Percentiles rank a stretch among this genome's conserved stretches.
phyloP scores from a whole-genome alignment of 2,888 invertebrate genomes.

The Dermolepida albohirtum region DNA sequence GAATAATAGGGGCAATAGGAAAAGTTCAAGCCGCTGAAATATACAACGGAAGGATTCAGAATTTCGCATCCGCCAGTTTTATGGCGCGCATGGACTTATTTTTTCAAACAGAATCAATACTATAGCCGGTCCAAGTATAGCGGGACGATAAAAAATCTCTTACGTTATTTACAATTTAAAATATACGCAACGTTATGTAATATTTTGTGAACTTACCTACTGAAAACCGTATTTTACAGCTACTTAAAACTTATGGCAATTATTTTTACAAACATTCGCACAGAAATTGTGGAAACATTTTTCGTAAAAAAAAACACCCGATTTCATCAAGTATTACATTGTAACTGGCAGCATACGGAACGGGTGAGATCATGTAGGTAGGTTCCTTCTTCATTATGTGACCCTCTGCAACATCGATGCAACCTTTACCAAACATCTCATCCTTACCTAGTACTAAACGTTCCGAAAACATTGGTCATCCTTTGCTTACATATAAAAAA shows the following conservation, averaged over 20 bases:
- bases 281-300: slow-evolving; percentile 1
- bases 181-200: slow-evolving; percentile 11
- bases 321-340: slow-evolving; percentile 51
- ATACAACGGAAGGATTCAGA: slow-evolving; percentile 44
- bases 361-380: slow-evolving; percentile 46
- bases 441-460: slow-evolving; percentile 49
- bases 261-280: not conserved
- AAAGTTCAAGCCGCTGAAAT: slow-evolving; percentile 21
- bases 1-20: slow-evolving; percentile 43
- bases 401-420: slow-evolving; percentile 45
- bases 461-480: slow-evolving; percentile 49
- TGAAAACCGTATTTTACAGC: not conserved
- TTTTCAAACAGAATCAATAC: slow-evolving; percentile 64
- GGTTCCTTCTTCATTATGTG: slow-evolving; percentile 46
- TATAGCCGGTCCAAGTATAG: slow-evolving; percentile 44
- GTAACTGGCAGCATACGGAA: slow-evolving; percentile 46
- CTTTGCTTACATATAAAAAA: slow-evolving; percentile 6
- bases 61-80: slow-evolving; percentile 55
- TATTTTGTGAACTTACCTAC: slow-evolving; percentile 11
- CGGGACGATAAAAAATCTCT: slow-evolving; percentile 32
- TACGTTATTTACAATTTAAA: slow-evolving; percentile 15
- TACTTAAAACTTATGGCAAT: not conserved
- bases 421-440: slow-evolving; percentile 45
- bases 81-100: slow-evolving; percentile 65
- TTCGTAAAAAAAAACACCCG: slow-evolving; percentile 43